phyloP scores from a whole-genome alignment of 2,113 vertebrate species.

The Hylia prasina region DNA sequence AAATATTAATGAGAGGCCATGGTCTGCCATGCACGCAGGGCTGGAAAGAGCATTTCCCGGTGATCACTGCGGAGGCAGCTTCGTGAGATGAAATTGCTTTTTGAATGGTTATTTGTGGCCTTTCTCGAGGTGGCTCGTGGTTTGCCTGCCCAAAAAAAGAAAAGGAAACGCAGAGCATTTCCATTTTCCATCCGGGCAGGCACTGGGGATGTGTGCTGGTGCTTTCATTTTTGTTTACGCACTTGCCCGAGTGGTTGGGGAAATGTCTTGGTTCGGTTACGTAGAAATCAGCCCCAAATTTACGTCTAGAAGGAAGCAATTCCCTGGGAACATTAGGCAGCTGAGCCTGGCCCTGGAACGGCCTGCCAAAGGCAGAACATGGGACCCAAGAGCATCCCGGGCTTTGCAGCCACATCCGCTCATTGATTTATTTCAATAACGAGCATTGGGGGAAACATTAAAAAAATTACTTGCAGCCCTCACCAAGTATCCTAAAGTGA shows the following conservation, averaged over 20 bases:
- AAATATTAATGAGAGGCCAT: conserved; percentile 61
- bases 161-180: not conserved
- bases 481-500: not conserved
- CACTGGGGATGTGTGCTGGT: not conserved
- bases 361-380: conserved; percentile 23
- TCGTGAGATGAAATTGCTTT: not conserved
- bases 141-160: not conserved
- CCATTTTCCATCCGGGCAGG: not conserved
- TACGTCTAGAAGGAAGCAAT: not conserved
- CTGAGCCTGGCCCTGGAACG: not conserved
- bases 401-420: conserved; percentile 3
- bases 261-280: not conserved
- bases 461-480: conserved; percentile 7
- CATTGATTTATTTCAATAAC: not conserved
- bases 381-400: not conserved
- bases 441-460: not conserved
- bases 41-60: conserved; percentile 5
- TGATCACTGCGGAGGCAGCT: not conserved
- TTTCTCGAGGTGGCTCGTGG: not conserved
- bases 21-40: not conserved
- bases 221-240: conserved; percentile 3
- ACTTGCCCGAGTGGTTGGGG: not conserved
- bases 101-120: not conserved
- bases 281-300: not conserved
- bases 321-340: not conserved